Evolutionary conservation across 1,140 invertebrate genomes (phyloP), one percentile per base, ranked within the genome.

Genomic region (Grapholita molesta): DNA sequence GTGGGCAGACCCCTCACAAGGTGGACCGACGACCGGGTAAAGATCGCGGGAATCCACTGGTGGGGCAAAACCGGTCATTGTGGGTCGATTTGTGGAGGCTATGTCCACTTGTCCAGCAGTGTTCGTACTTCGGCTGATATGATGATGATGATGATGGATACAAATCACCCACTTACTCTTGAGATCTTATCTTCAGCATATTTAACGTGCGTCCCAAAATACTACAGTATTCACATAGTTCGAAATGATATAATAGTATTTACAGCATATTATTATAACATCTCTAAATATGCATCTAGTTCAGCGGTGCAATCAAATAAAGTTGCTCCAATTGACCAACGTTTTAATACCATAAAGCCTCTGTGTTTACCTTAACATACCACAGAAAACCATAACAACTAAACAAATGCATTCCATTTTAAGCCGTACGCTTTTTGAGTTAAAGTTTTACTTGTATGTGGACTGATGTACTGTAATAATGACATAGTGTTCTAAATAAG

Each of bases 401-500:
- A 25, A 8, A 12, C n/a, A 28, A 61, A n/a, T 2, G 11, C 12
- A 1, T 8, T 28, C 9, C 0, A 61, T 28, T 32, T 28, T 61
- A 32, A 61, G 15, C 55, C 55, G 30, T 61, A 15, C 15, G 24
- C 55, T 25, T 28, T 55, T 55, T 25, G 53, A 8, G 23, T 61
- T 30, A 32, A 28, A 28, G 8, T 30, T 28, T 28, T 28, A n/a
- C n/a, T 61, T 28, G n/a, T 9, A 30, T n/a, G 24, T 61, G 30
- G 24, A 15, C 8, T 25, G 53, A 9, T 57, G 24, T 61, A 28
- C 55, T 30, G 55, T 61, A 61, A 61, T 61, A 61, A 61, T 61
- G 55, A 61, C 55, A 32, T 25, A 61, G 55, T 61, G 55, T 61
- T 61, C 55, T 61, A 28, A 61, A 61, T 61, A 61, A 61, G 55